phyloP scores from a whole-genome alignment of 2,113 vertebrate species.

The Callipepla squamata region DNA sequence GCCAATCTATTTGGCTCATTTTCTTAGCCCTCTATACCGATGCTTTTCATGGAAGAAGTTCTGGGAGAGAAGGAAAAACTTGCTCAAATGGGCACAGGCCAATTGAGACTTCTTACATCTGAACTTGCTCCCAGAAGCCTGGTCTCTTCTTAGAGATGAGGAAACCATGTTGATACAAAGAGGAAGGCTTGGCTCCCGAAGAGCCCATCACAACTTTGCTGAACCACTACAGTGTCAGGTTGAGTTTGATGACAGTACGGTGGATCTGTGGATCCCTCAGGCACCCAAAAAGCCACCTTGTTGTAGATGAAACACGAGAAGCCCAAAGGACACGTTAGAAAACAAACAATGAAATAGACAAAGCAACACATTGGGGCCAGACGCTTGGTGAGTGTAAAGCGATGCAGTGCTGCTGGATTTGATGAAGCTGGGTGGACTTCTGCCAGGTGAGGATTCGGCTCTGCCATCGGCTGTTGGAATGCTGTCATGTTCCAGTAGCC shows the following conservation, averaged over 20 bases:
- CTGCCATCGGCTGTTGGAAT: background rate
- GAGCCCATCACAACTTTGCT: background rate
- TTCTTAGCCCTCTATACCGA: background rate
- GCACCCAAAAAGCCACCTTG: background rate
- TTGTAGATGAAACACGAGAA: background rate
- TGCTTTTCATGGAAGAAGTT: background rate
- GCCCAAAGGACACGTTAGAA: background rate
- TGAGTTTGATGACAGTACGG: background rate
- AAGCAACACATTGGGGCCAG: background rate
- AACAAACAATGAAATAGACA: background rate
- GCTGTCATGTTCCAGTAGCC: background rate
- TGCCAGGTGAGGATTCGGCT: background rate
- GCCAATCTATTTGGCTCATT: fast-evolving
- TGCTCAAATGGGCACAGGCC: background rate
- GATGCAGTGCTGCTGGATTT: background rate
- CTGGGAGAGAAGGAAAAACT: background rate
- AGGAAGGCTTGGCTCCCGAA: background rate
- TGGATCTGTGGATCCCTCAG: background rate
- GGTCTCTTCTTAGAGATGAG: background rate
- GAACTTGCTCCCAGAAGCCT: background rate
- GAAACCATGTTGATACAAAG: background rate
- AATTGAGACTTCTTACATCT: background rate
- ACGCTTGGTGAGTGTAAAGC: background rate
- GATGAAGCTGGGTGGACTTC: background rate
- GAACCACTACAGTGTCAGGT: fast-evolving